A percentile compares a stretch with the other conserved stretches of the same genome.
phyloP scores from a whole-genome alignment of 2,888 invertebrate species.

The Drosophila pegasa region DNA sequence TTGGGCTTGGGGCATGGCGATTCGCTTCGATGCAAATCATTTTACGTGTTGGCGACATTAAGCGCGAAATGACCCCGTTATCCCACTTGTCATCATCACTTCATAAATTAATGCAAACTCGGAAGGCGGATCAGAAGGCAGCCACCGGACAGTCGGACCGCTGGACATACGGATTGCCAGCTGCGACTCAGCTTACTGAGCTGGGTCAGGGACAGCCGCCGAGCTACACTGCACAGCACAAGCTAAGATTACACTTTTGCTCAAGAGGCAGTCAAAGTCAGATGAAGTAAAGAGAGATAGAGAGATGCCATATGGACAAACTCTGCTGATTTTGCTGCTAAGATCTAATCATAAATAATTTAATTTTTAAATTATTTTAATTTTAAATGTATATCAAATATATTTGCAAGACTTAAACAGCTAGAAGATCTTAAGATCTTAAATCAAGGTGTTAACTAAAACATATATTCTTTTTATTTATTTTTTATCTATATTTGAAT shows the following conservation, averaged over 20 bases:
- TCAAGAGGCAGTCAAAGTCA: not conserved
- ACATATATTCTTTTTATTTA: not conserved
- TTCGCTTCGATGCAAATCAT: constrained; percentile 76
- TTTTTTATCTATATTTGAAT: not conserved
- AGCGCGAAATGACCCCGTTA: constrained; percentile 83
- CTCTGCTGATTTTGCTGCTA: no score
- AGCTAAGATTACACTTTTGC: not conserved
- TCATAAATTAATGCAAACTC: constrained; percentile 80
- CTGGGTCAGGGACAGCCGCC: constrained; percentile 45
- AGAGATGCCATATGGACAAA: not conserved
- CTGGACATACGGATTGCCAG: constrained; percentile 2
- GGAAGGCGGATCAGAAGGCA: constrained; percentile 50
- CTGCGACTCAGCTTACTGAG: constrained; percentile 31
- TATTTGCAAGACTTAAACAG: no score
- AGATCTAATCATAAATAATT: not conserved
- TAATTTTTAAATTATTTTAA: not conserved
- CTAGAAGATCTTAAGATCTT: not conserved
- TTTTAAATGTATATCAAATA: no score
- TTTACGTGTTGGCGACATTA: constrained; percentile 83
- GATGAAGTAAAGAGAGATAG: not conserved
- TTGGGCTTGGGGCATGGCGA: constrained; percentile 29
- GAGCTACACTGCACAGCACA: constrained; percentile 15
- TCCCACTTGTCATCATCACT: constrained; percentile 83
- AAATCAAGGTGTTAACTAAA: not conserved
- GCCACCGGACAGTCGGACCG: constrained; percentile 3